A percentile compares a stretch with the other conserved stretches of the same genome.
phyloP scores from a whole-genome alignment of 2,113 vertebrate genomes.

The Mesoclemmys tuberculata region DNA sequence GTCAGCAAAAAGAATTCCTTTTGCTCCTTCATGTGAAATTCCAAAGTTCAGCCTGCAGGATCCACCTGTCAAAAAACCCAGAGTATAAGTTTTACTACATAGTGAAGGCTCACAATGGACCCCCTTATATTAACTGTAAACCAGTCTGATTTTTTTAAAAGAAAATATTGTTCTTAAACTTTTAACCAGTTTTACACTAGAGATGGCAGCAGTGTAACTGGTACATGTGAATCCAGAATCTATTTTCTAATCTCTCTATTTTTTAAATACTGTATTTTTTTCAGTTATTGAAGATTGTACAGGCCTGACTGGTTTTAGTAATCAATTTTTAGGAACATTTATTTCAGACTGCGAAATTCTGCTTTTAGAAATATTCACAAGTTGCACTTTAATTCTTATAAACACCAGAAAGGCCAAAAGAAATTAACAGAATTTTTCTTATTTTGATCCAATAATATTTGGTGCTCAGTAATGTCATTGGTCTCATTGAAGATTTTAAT shows the following conservation, averaged over 20 bases:
- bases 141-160: constrained; percentile 70
- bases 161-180: constrained; percentile 80
- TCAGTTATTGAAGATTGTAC: constrained; percentile 59
- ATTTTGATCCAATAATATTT: not conserved
- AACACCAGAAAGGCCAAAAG: not conserved
- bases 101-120: constrained; percentile 44
- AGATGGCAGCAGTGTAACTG: constrained; percentile 48
- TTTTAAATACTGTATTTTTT: constrained; percentile 70
- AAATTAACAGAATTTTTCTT: not conserved
- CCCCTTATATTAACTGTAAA: constrained; percentile 55
- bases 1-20: constrained; percentile 88
- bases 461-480: not conserved
- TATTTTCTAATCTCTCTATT: constrained; percentile 80
- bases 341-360: constrained; percentile 40
- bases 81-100: constrained; percentile 78
- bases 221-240: constrained; percentile 74
- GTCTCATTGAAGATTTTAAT: not conserved
- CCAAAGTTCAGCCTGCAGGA: constrained; percentile 85
- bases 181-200: constrained; percentile 71
- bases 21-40: constrained; percentile 86
- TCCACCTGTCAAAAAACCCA: constrained; percentile 90
- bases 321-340: constrained; percentile 46
- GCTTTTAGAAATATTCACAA: constrained; percentile 44
- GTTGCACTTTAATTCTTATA: constrained; percentile 54
- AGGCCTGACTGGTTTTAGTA: constrained; percentile 70